A percentile compares a stretch with the other conserved stretches of the same genome.
Evolutionary conservation across 2,797 vertebrate species (phyloP).

Genomic region (Glyptemys insculpta): DNA sequence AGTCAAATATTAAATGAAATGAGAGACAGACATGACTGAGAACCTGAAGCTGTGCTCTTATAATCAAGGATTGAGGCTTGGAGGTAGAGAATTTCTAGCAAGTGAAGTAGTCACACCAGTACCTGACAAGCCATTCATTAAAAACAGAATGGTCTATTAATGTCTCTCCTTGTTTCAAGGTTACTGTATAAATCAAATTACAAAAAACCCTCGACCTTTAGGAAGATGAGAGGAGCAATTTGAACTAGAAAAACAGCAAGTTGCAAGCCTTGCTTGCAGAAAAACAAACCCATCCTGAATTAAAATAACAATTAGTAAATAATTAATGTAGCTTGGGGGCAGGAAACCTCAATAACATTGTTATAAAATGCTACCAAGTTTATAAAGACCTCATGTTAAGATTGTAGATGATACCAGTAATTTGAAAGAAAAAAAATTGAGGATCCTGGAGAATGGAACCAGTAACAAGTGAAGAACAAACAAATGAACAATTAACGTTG

Average conservation of each 20-base stretch:
- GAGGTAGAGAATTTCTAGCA: constrained; percentile 49
- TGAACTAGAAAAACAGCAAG: constrained; percentile 48
- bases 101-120: constrained; percentile 66
- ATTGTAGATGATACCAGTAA: accelerated
- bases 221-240: constrained; percentile 58
- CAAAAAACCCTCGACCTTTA: constrained; percentile 52
- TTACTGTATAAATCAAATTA: constrained; percentile 78
- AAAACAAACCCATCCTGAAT: constrained; percentile 37
- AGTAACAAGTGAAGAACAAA: not conserved
- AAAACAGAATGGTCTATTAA: constrained; percentile 64
- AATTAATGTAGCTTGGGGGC: constrained; percentile 21
- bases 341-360: constrained; percentile 29
- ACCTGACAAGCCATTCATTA: constrained; percentile 80
- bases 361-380: constrained; percentile 39
- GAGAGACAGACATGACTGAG: constrained; percentile 33
- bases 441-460: not conserved
- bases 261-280: constrained; percentile 32
- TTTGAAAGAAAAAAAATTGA: not conserved
- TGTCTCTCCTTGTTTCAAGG: constrained; percentile 77
- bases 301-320: constrained; percentile 31
- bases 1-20: constrained; percentile 53
- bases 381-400: constrained; percentile 55
- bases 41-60: constrained; percentile 45
- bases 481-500: not conserved
- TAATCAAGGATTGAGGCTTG: constrained; percentile 52